Evolutionary conservation across 2,797 vertebrate species (phyloP), one percentile per base, ranked within the genome.

Genomic region (Rhinoraja longicauda): DNA sequence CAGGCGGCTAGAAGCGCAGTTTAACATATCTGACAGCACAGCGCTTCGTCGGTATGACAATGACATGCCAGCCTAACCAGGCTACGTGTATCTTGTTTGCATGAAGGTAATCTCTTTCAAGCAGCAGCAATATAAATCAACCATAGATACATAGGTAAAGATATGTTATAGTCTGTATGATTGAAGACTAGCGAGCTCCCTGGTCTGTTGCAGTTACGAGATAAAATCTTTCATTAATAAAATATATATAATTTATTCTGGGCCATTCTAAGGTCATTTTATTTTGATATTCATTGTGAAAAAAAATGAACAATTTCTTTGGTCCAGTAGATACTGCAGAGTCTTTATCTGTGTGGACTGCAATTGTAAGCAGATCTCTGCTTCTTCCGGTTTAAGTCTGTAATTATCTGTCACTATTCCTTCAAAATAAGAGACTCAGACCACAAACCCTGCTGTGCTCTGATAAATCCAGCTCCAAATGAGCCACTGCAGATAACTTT

Each of bases 361-460:
- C 67, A 73, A 45, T 91, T 72, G 67, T 91, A 72, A 72, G 39
- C 29, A 73, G 53, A 91, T 91, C 90, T 45, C 90, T 91, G 90
- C 70, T 92, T 21, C 21, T 91, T 67, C 32, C 39, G 53, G 21
- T 53, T 92, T 53, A 92, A 92, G 70, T 29, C 10, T 36, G 36
- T 45, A 53, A 92, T 72, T 70, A 53, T 92, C 67, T 29, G 70
- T 17, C 24, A 75, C 45, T 57, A 75, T 53, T 5, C 39, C 72
- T 92, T 92, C 90, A 92, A 92, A 92, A 73, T 75, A 92, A 73
- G 36, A 92, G 90, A 0, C 70, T 39, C 90, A 13, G 53, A 90
- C 39, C 9, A 53, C 45, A 12, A 92, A 53, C 36, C 8, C 26
- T 72, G 67, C 72, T 73, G 24, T 91, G 67, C 39, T 39, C 26